These are phyloP conservation scores for Pocillopora damicornis DNA, from an alignment of 64 coral and sea anemone species.

Conservation along the genomic window DNA sequence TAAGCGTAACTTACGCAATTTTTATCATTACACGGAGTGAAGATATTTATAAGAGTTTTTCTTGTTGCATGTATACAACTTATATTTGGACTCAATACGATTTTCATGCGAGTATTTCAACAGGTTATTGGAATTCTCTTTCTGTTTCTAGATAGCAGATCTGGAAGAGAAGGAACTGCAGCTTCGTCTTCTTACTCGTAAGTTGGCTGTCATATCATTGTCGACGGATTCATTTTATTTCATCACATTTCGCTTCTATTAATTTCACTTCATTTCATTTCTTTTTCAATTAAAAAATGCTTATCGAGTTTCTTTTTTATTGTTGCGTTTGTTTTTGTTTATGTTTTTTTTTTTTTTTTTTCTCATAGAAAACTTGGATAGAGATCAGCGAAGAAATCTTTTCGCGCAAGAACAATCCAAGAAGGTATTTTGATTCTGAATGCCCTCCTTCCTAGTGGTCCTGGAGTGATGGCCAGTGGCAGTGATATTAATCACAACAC, in stretches of 20 bases:
- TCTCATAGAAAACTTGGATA: constrained; percentile 75
- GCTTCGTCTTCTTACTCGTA: constrained; percentile 81
- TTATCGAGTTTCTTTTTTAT: background rate
- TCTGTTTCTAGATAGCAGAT: constrained; percentile 62
- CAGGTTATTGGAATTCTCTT: background rate
- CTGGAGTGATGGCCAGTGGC: too few species aligned
- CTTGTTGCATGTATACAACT: too few species aligned
- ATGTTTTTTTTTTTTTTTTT: background rate
- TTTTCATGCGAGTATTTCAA: too few species aligned
- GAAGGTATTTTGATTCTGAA: constrained; percentile 55
- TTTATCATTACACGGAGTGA: too few species aligned
- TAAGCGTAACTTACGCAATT: too few species aligned
- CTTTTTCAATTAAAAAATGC: too few species aligned
- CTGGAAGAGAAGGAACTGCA: constrained; percentile 80
- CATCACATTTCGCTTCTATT: too few species aligned
- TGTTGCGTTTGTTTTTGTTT: background rate
- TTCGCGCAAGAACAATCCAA: constrained; percentile 91
- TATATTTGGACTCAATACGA: too few species aligned
- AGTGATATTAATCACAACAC: too few species aligned
- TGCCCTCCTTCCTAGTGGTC: background rate
- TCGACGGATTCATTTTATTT: too few species aligned
- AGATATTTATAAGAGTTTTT: too few species aligned
- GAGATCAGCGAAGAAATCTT: constrained; percentile 88
- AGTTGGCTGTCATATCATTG: background rate
- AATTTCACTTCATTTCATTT: too few species aligned